phyloP scores from a whole-genome alignment of 2,113 vertebrate species.

The Meleagris gallopavo region DNA sequence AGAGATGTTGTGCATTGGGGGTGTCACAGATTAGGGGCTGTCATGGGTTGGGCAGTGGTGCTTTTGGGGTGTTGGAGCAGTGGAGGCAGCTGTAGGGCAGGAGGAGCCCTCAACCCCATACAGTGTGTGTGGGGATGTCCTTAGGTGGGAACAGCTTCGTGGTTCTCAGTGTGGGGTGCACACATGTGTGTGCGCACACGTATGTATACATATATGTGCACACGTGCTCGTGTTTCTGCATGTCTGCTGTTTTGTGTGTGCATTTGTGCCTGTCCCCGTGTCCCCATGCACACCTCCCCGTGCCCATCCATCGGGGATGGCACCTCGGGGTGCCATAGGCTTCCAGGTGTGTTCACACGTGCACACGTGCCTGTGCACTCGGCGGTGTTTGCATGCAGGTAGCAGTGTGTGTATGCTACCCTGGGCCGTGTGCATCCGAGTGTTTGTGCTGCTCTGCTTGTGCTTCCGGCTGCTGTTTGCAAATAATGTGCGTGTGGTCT shows the following conservation, averaged over 20 bases:
- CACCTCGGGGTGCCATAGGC: accelerated
- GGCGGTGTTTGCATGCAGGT: not conserved
- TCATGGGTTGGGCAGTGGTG: too few relatives aligned
- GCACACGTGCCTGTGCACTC: accelerated
- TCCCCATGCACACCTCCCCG: not conserved
- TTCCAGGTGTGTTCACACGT: accelerated
- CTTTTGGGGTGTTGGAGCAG: not conserved
- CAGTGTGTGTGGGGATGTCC: not conserved
- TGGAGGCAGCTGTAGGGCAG: not conserved
- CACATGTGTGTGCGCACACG: not conserved
- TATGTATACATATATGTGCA: not conserved
- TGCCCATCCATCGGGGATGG: not conserved
- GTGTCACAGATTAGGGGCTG: too few relatives aligned
- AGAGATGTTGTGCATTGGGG: too few relatives aligned
- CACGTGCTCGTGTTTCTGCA: not conserved
- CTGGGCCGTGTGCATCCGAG: not conserved
- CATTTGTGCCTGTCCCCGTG: not conserved
- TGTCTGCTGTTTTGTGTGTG: not conserved
- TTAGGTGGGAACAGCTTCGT: not conserved
- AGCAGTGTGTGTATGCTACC: too few relatives aligned
- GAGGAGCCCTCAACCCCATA: not conserved
- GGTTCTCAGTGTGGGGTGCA: not conserved
- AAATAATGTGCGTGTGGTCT: not conserved
- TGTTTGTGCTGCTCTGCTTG: not conserved
- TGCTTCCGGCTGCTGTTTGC: not conserved